These are phyloP conservation scores for Fopius arisanus DNA, from an alignment of 1,140 invertebrate genomes.

Conservation along the genomic window DNA sequence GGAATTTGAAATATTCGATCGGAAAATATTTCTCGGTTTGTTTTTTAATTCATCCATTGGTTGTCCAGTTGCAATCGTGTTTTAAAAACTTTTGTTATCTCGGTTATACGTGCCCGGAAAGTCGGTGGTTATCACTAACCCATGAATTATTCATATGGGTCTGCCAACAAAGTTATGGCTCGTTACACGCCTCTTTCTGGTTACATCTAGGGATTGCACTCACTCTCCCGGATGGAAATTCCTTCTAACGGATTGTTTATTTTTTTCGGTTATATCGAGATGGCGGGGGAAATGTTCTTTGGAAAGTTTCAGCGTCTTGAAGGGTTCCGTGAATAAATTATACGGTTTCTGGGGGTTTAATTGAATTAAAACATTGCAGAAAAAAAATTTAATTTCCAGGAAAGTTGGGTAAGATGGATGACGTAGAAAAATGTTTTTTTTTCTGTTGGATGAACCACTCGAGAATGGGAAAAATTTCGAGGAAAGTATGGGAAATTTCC, in stretches of 20 bases:
- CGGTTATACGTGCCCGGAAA: slow-evolving; percentile 31
- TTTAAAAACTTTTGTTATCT: slow-evolving; percentile 29
- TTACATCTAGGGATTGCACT: slow-evolving; percentile 21
- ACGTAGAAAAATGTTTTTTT: no score
- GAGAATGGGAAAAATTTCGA: no score
- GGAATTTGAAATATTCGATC: background rate
- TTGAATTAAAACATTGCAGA: no score
- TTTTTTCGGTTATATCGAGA: background rate
- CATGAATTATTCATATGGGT: slow-evolving; percentile 35
- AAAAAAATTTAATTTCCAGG: no score
- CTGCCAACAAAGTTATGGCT: slow-evolving; percentile 36
- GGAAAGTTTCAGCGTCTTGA: no score
- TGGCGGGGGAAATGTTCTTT: no score
- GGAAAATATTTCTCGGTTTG: background rate
- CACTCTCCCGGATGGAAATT: slow-evolving; percentile 10
- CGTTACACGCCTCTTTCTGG: slow-evolving; percentile 29
- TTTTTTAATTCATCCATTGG: background rate
- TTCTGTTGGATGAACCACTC: no score
- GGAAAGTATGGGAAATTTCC: no score
- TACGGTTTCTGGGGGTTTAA: no score
- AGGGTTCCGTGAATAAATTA: no score
- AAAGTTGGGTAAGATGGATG: no score
- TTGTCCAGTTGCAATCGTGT: background rate
- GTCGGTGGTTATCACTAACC: slow-evolving; percentile 30
- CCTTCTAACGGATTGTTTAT: background rate